These are phyloP conservation scores for Aphelinus certus DNA, from an alignment of 1,140 invertebrate species.

Conservation along the genomic window DNA sequence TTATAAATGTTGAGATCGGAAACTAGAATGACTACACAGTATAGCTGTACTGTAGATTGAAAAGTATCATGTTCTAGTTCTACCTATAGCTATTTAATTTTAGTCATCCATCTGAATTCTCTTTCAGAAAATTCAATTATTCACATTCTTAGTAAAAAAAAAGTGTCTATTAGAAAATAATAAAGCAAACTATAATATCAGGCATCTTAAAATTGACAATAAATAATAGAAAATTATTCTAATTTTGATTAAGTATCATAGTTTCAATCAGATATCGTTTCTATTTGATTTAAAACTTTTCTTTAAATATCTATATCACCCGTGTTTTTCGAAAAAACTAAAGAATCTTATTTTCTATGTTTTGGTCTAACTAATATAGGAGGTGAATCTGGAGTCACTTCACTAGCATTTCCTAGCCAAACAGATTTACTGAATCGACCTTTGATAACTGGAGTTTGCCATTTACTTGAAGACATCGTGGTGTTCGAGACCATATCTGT, in stretches of 20 bases:
- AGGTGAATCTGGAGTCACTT: conserved; percentile 48
- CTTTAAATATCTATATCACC: background rate
- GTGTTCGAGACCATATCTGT: conserved; percentile 51
- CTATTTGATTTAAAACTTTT: conserved; percentile 8
- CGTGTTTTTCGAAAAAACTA: background rate
- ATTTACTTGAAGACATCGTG: conserved; percentile 54
- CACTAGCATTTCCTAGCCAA: conserved; percentile 57
- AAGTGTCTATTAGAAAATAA: too few species aligned
- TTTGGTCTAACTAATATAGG: conserved; percentile 49
- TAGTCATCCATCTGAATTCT: too few species aligned
- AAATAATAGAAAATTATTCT: background rate
- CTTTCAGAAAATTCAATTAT: too few species aligned
- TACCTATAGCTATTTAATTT: too few species aligned
- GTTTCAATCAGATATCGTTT: background rate
- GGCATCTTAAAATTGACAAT: background rate
- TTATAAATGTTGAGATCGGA: too few species aligned
- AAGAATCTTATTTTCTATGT: conserved; percentile 51
- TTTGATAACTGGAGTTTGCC: conserved; percentile 59
- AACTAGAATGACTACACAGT: too few species aligned
- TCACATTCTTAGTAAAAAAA: too few species aligned
- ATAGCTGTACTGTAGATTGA: too few species aligned
- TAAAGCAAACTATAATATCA: too few species aligned
- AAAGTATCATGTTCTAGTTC: too few species aligned
- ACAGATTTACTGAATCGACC: conserved; percentile 62
- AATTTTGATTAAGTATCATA: too few species aligned